A percentile compares a stretch with the other conserved stretches of the same genome.
Conservation (phyloP, 2,888 invertebrate species). For the Galeruca laticollis region DNA sequence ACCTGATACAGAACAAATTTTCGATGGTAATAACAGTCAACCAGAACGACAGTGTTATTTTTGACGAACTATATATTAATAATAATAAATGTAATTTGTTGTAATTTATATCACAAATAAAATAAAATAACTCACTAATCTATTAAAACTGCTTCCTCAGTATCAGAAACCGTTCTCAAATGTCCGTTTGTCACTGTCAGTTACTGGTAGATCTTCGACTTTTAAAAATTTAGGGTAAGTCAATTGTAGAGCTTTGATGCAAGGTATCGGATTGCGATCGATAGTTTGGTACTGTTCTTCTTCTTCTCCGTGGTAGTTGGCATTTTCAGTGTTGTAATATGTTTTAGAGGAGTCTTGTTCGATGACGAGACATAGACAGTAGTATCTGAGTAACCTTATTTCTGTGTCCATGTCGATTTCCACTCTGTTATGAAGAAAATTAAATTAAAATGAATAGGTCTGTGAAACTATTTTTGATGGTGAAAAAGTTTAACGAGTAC, state of each 20-base stretch:
- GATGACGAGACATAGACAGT: conserved; percentile 72
- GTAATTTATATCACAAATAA: too few species aligned
- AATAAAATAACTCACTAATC: not conserved
- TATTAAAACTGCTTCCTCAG: conserved; percentile 28
- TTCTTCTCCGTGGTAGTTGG: conserved; percentile 85
- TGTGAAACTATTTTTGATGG: too few species aligned
- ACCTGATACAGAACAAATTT: conserved; percentile 16
- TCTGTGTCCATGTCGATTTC: conserved; percentile 74
- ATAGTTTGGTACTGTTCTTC: conserved; percentile 84
- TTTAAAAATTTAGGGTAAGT: conserved; percentile 82
- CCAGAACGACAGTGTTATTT: too few species aligned
- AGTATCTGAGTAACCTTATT: conserved; percentile 72
- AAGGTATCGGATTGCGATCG: conserved; percentile 75
- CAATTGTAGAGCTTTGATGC: conserved; percentile 77
- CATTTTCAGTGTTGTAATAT: conserved; percentile 89
- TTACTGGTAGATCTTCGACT: conserved; percentile 79
- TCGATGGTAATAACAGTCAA: not conserved
- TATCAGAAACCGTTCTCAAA: conserved; percentile 45
- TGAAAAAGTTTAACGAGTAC: too few species aligned
- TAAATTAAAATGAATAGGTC: too few species aligned
- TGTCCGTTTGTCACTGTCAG: conserved; percentile 74
- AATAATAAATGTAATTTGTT: not conserved
- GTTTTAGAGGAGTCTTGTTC: conserved; percentile 75
- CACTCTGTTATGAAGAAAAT: conserved; percentile 62
- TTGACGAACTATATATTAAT: too few species aligned